Evolutionary conservation across 1,140 invertebrate species (phyloP).

Genomic region (Drosophila baimaii): DNA sequence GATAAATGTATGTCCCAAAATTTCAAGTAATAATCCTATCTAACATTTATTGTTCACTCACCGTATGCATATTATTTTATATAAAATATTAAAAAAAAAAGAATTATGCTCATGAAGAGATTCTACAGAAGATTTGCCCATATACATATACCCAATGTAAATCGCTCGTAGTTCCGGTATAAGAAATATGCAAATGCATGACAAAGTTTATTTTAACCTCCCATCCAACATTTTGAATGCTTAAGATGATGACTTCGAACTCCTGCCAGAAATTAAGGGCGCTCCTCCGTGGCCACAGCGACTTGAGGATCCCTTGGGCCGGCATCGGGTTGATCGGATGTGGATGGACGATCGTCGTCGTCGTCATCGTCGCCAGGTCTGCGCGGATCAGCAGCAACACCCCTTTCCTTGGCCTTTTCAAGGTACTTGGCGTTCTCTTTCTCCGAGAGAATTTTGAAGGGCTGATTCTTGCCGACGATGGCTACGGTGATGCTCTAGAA

Average conservation of each 20-base stretch:
- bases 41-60: too few relatives aligned
- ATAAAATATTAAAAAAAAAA: too few relatives aligned
- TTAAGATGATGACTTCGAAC: slow-evolving; percentile 27
- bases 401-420: slow-evolving; percentile 24
- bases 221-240: slow-evolving; percentile 41
- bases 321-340: slow-evolving; percentile 7
- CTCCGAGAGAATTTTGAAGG: slow-evolving; percentile 93
- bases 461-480: slow-evolving; percentile 88
- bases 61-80: too few relatives aligned
- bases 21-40: too few relatives aligned
- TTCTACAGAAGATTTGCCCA: too few relatives aligned
- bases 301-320: slow-evolving; percentile 33
- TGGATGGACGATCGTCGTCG: slow-evolving; percentile 7
- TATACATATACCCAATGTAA: too few relatives aligned
- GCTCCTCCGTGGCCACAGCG: slow-evolving; percentile 27
- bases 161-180: background rate
- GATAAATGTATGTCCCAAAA: too few relatives aligned
- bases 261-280: slow-evolving; percentile 1
- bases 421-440: slow-evolving; percentile 89
- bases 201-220: slow-evolving; percentile 45
- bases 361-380: slow-evolving; percentile 39
- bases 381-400: background rate
- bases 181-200: slow-evolving; percentile 41
- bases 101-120: too few relatives aligned
- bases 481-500: slow-evolving; percentile 63